Base-by-base conservation (phyloP, 2,797 vertebrate species). In the Chaenodraco wilsoni region DNA sequence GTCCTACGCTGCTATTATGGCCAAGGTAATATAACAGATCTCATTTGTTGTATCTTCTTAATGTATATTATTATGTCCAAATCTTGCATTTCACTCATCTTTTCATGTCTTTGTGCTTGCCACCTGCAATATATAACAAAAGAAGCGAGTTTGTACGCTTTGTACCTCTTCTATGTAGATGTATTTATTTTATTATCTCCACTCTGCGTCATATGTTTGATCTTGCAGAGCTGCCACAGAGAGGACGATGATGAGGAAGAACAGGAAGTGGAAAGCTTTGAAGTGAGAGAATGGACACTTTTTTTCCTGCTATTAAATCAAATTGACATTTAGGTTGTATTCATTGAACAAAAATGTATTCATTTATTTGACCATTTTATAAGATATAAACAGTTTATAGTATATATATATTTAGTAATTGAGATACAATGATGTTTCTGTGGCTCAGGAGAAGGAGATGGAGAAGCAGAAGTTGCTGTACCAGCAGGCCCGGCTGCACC, bases 381-480 rank as follows among this genome's bases (percentile, higher is more conserved):
- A 13, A 33, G 33, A 9, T 37, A 1, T 37, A 1, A 9, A 37
- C 33, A 37, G 33, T 37, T 27, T 27, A 27, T 27, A 27, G 27
- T 37, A 37, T 9, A 37, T 37, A 8, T 7, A 8, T 37, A 2
- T 33, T 27, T 57, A 21, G 21, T 44, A 45, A 44, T n/a, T 16
- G 17, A 45, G 45, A 33, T 21, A 51, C 5, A 68, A 4, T 46
- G 19, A 48, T 23, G 4, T 64, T 49, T 71, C 17, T 81, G 41
- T 19, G 68, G 13, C 11, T 50, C 88, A 99, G 98, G 97, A 98
- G 91, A 99, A 99, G 74, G 97, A 99, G 92, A 96, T 98, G 94
- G 96, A 97, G 85, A 99, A 99, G 76, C 98, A 99, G 88, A 97
- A 95, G 86, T 91, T 99, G 76, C 90, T 97, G 1, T 98, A 97